Evolutionary conservation across 1,140 invertebrate species (phyloP).

Genomic region (Drosophila suzukii): DNA sequence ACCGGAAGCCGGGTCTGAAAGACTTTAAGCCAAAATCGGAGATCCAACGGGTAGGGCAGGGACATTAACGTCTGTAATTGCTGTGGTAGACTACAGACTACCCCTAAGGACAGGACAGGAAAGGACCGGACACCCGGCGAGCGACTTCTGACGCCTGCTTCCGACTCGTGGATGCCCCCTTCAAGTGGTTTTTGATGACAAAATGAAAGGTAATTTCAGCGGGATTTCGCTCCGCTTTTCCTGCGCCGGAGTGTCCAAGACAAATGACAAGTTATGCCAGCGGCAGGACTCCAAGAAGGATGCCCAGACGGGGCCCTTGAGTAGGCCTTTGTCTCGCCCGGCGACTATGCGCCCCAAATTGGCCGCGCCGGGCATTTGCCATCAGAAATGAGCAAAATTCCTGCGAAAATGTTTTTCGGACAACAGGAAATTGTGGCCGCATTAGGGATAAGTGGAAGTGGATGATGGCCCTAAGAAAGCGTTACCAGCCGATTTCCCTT

Average conservation of each 20-base stretch:
- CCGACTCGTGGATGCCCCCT: conserved; percentile 48
- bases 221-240: conserved; percentile 62
- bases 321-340: conserved; percentile 64
- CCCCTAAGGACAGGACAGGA: conserved; percentile 53
- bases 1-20: conserved; percentile 62
- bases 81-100: conserved; percentile 55
- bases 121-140: conserved; percentile 15
- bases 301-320: conserved; percentile 13
- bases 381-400: conserved; percentile 56
- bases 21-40: conserved; percentile 66
- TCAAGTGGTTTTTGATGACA: conserved; percentile 84
- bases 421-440: conserved; percentile 70
- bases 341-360: conserved; percentile 47
- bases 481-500: conserved; percentile 1
- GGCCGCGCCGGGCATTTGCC: conserved; percentile 35
- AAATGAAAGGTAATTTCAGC: conserved; percentile 84
- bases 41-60: conserved; percentile 24
- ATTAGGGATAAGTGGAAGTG: conserved; percentile 62
- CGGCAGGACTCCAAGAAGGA: conserved; percentile 10
- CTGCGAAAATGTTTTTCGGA: conserved; percentile 60
- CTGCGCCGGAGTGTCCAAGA: conserved; percentile 52
- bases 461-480: conserved; percentile 2
- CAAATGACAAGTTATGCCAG: conserved; percentile 77
- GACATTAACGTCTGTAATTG: conserved; percentile 76
- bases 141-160: conserved; percentile 29